Conservation (phyloP, 1,140 invertebrate species). For the Lepidotrigona ventralis region DNA sequence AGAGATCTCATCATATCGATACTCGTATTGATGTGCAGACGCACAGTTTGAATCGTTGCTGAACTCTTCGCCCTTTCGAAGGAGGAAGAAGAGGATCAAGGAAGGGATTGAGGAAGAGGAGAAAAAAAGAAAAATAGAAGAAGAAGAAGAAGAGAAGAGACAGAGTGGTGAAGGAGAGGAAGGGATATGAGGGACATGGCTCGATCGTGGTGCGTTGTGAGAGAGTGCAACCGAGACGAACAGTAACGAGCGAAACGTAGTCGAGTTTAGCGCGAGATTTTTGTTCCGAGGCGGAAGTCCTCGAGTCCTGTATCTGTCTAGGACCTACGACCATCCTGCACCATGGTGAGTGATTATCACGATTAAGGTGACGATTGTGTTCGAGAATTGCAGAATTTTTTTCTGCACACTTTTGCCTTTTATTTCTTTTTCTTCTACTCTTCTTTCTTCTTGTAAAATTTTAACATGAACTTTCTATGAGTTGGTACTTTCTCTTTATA, state of each 20-base stretch:
- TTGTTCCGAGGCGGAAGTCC: constrained; percentile 6
- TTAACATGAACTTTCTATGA: neutral
- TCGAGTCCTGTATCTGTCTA: neutral
- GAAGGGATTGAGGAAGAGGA: neutral
- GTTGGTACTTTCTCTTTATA: neutral
- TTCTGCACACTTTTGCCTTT: no score
- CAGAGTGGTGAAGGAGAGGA: neutral
- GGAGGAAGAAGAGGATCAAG: neutral
- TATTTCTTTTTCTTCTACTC: neutral
- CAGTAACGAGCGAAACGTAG: constrained; percentile 46
- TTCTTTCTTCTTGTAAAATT: neutral
- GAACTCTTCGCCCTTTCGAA: neutral
- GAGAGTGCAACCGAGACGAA: constrained; percentile 60
- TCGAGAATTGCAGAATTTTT: neutral
- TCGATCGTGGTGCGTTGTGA: constrained; percentile 70
- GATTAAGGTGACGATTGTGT: neutral
- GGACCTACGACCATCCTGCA: constrained; percentile 33
- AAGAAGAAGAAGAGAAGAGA: neutral
- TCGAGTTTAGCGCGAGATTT: constrained; percentile 17
- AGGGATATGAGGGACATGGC: constrained; percentile 53
- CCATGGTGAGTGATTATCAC: constrained; percentile 53
- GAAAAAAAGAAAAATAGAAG: no score
- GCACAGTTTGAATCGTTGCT: neutral
- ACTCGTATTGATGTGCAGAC: neutral
- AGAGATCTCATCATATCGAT: neutral